Base-by-base conservation (phyloP, 2,797 vertebrate species). In the Mus caroli region DNA sequence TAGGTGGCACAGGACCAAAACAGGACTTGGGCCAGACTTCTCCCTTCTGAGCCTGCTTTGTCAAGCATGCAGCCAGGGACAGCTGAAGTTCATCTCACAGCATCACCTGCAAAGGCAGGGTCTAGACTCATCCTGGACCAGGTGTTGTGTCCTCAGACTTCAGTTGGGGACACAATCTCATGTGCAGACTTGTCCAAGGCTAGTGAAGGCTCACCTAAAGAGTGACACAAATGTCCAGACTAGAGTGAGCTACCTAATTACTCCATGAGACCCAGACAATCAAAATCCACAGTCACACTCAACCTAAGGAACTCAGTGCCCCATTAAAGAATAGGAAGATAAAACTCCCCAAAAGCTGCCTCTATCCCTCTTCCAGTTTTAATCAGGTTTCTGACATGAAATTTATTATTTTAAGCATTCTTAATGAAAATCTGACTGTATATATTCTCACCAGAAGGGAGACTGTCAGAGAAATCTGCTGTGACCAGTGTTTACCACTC, bases 401-500 rank as follows among this genome's bases (percentile, higher is more conserved):
- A 75, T 94, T 93, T 90, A 88, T 79, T 90, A 34, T 77, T 69
- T 87, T 73, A 96, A 94, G 12, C 78, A 93, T 93, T 75, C 69
- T 88, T 96, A 94, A 95, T 84, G 91, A 88, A 96, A 96, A 94
- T 96, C 93, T 95, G 86, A 50, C 78, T 90, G 77, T 96, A 77
- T 96, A 71, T 94, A 82, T 95, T 97, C 95, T 96, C 95, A 90
- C 82, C 50, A 86, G 79, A 92, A 73, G 60, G 84, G 91, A 96
- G 88, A 95, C 84, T 91, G 92, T 88, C 95, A 96, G 71, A 76
- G 43, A 96, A 94, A 97, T 94, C 69, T 95, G 85, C 93, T 90
- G 80, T 96, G 97, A 96, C 89, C 93, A 40, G 86, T 94, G 89
- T 97, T 97, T 97, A 94, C 94, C 31, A 2, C 94, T 60, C 96